Base-by-base conservation (phyloP, 2,797 vertebrate genomes). In the Gastrophryne carolinensis region DNA sequence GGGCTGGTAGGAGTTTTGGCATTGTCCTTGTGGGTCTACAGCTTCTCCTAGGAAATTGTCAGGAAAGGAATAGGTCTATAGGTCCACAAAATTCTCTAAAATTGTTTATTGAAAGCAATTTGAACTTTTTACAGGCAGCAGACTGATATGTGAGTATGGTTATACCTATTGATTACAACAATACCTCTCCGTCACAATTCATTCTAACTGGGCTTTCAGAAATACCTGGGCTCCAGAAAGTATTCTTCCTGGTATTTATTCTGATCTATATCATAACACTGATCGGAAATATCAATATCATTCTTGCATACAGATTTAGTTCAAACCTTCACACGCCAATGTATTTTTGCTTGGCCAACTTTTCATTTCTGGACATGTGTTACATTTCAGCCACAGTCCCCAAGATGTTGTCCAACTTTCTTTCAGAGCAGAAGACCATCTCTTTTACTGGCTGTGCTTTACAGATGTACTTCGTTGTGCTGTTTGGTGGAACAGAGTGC, bases 281-380 rank as follows among this genome's bases (percentile, higher is more conserved):
- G 0, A 7, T 12, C 13, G 66, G 66, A 24, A 69, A 69, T 21
- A 10, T 41, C 1, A 26, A 9, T 4, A 19, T 69, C n/a, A 57
- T 57, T 9, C 1, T 57, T n/a, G 35, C 52, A 1, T 56, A 56
- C 21, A 69, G 2, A 8, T 12, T n/a, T 23, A 57, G 15, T 39
- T 4, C 52, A 8, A 21, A 13, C 10, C 66, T 69, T 56, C 66
- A 69, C 34, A 69, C 24, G 11, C 66, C 66, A 7, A 69, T 69
- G 66, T 69, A 69, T n/a, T 69, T 44, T 13, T 27, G 5, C 4
- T 24, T 69, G 7, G 30, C 49, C 2, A 54, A 68, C 3, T 68
- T 68, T 8, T 68, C 65, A 3, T 68, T 68, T n/a, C 30, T 69
- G 7, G 66, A 71, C 4, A 71, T 60, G n/a, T 71, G 56, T 50